Evolutionary conservation across 2,113 vertebrate species (phyloP).

Genomic region (Nannobrachium achirus): DNA sequence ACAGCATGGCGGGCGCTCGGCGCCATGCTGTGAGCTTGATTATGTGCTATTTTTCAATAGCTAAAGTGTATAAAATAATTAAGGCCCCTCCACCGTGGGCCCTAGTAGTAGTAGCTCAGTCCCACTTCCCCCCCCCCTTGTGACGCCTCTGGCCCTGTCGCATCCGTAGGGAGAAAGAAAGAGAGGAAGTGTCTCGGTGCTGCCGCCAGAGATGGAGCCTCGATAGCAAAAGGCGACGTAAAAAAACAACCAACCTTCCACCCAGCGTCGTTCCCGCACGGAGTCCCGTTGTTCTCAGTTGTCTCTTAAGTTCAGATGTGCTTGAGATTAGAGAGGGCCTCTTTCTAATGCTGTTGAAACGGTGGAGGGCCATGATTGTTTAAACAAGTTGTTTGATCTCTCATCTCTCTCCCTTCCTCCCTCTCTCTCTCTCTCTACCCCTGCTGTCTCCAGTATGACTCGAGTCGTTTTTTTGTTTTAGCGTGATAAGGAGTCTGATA

Average conservation of each 20-base stretch:
- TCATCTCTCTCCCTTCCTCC: neutral
- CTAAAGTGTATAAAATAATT: no score
- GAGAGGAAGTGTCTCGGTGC: constrained; percentile 15
- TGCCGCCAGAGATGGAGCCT: constrained; percentile 25
- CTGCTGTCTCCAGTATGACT: constrained; percentile 13
- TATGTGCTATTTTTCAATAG: no score
- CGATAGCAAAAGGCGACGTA: constrained; percentile 26
- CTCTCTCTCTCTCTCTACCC: neutral
- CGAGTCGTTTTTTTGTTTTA: constrained; percentile 18
- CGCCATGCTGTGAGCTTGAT: no score
- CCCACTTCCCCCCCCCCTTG: no score
- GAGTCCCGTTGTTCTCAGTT: constrained; percentile 4
- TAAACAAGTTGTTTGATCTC: constrained; percentile 1
- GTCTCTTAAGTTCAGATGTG: constrained; percentile 20
- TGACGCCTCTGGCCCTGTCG: no score
- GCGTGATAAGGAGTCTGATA: constrained; percentile 16
- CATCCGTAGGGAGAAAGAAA: neutral
- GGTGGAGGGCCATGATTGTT: constrained; percentile 10
- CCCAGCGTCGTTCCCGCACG: neutral
- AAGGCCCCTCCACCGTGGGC: no score
- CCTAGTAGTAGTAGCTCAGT: no score
- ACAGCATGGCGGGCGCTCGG: no score
- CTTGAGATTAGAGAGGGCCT: constrained; percentile 12
- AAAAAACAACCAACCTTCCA: constrained; percentile 3
- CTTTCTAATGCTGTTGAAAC: constrained; percentile 20